Conservation (phyloP, 2,113 vertebrate species). For the Cygnus atratus region DNA sequence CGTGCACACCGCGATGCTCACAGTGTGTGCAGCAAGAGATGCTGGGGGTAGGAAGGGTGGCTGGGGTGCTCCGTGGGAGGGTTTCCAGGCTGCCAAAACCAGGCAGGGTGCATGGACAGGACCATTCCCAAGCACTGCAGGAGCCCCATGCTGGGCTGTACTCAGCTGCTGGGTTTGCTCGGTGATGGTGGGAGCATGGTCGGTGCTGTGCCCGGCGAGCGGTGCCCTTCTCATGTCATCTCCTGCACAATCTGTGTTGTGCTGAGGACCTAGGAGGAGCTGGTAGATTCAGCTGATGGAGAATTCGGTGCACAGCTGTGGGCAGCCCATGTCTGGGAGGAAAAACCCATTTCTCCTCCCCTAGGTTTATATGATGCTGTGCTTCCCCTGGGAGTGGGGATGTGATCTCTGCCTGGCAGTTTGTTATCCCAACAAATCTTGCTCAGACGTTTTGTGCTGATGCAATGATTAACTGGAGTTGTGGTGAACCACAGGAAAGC, state of each 20-base stretch:
- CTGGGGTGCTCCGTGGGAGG: too few species aligned
- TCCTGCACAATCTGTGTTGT: neutral
- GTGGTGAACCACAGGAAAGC: neutral
- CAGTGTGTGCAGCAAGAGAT: neutral
- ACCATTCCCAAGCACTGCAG: too few species aligned
- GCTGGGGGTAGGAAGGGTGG: neutral
- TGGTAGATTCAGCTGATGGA: neutral
- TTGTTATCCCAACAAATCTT: neutral
- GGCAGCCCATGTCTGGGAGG: rapidly evolving
- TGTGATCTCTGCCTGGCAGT: neutral
- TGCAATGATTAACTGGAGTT: neutral
- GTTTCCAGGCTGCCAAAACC: neutral
- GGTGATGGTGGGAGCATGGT: too few species aligned
- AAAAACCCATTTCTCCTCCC: neutral
- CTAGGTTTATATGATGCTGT: rapidly evolving
- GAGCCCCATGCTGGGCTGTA: too few species aligned
- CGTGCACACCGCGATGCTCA: too few species aligned
- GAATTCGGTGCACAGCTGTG: rapidly evolving
- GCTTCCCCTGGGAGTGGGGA: neutral
- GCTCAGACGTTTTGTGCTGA: neutral
- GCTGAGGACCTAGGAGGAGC: neutral
- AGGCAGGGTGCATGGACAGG: too few species aligned
- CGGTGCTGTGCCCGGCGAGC: rapidly evolving
- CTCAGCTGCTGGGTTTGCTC: too few species aligned
- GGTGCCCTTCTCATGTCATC: neutral